Evolutionary conservation across 2,888 invertebrate genomes (phyloP), one percentile per base, ranked within the genome.

Genomic region (Sarcophaga rosellei): DNA sequence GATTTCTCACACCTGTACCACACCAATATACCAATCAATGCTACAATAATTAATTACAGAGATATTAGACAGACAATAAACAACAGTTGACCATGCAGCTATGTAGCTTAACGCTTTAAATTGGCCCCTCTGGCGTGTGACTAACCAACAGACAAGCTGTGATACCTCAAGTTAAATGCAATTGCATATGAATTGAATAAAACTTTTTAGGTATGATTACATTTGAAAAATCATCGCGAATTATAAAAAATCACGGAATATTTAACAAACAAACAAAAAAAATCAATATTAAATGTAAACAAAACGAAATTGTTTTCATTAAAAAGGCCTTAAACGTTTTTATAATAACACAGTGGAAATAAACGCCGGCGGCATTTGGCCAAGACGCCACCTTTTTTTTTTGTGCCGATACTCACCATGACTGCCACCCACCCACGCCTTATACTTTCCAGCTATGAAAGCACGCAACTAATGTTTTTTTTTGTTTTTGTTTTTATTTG

Each of bases 1-100:
- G 47, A 79, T 77, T 81, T 86, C 73, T 86, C 81, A 77, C 86
- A 84, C 86, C 84, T 86, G 80, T 84, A 81, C 47, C 44, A 80
- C 81, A 81, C 47, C 44, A 80, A 63, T 15, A 79, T 82, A 35
- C 35, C 35, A 83, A 81, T 86, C 86, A 86, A 86, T 86, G 84
- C 62, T 81, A 86, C 78, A 86, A 53, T 72, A 83, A 83, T 81
- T 86, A 81, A 83, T 83, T 80, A 81, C 70, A 62, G 8, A 77
- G 45, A 72, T 78, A 15, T 53, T 83, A 73, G 77, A n/a, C n/a
- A n/a, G 70, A 65, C 77, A 78, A 77, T 80, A 73, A 78, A 77
- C 77, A 76, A 17, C 17, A 69, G 68, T 78, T 78, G 47, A 66
- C 20, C 45, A 35, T 35, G 65, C 63, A 73, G 53, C 15, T 44